These are phyloP conservation scores for Notarius quadriscutis DNA, from an alignment of 2,113 vertebrate species.

Conservation along the genomic window DNA sequence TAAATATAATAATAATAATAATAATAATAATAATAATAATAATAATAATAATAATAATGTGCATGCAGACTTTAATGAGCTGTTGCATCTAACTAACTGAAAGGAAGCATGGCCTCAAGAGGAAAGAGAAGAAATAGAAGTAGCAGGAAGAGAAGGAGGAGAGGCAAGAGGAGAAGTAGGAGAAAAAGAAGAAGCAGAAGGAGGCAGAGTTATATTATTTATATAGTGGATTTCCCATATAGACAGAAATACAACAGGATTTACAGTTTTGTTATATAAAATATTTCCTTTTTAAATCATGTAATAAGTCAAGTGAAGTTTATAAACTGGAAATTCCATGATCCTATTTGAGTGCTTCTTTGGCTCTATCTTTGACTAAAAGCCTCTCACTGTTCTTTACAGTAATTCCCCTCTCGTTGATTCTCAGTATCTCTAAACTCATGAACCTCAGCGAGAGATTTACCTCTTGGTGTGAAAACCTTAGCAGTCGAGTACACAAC, in stretches of 20 bases:
- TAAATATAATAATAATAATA: too few species aligned
- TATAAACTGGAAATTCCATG: slow-evolving; percentile 2
- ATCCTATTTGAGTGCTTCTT: background rate
- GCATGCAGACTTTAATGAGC: too few species aligned
- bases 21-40: too few species aligned
- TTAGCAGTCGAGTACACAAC: background rate
- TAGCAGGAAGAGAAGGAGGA: background rate
- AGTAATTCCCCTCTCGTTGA: slow-evolving; percentile 28
- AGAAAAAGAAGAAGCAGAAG: background rate
- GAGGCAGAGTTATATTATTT: background rate
- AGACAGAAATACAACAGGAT: background rate
- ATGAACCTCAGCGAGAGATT: background rate
- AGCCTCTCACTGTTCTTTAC: background rate
- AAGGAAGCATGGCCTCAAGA: too few species aligned
- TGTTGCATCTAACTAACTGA: too few species aligned
- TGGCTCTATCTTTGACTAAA: background rate
- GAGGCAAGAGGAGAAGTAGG: background rate
- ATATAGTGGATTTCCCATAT: background rate
- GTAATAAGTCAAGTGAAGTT: background rate
- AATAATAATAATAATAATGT: too few species aligned
- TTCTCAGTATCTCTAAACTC: background rate
- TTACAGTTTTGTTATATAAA: background rate
- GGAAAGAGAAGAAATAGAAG: background rate
- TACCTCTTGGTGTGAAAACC: background rate
- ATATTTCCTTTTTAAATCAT: background rate